Evolutionary conservation across 2,888 invertebrate genomes (phyloP).

Genomic region (Muscina levida): DNA sequence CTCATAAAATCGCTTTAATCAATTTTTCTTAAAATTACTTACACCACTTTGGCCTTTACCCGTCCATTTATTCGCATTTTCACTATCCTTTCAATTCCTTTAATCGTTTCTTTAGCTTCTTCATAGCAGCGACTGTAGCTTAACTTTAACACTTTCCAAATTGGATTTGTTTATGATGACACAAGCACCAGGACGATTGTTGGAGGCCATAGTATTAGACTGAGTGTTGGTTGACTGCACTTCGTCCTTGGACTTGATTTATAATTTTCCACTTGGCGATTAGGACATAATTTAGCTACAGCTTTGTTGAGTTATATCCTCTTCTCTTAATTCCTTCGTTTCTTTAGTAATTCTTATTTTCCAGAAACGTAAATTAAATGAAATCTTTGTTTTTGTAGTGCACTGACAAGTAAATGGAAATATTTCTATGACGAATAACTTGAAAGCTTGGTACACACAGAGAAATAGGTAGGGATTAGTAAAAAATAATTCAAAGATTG

Average conservation of each 20-base stretch:
- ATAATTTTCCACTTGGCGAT: constrained; percentile 38
- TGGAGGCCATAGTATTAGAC: no score
- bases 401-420: no score
- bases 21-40: no score
- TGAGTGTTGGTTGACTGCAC: background rate
- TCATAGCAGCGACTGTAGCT: background rate
- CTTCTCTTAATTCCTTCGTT: background rate
- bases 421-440: no score
- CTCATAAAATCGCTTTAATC: no score
- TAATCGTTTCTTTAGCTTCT: no score
- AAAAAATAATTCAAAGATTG: no score
- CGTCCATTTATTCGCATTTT: no score
- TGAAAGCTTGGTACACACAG: constrained; percentile 6
- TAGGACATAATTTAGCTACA: constrained; percentile 20
- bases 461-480: no score
- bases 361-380: background rate
- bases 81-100: no score
- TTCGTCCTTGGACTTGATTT: constrained; percentile 38
- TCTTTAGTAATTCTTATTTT: background rate
- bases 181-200: no score
- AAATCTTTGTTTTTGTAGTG: background rate
- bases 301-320: background rate
- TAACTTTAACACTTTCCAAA: background rate
- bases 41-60: no score
- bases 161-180: constrained; percentile 2